Base-by-base conservation (phyloP, 1,140 invertebrate species). In the Pararge aegeria region DNA sequence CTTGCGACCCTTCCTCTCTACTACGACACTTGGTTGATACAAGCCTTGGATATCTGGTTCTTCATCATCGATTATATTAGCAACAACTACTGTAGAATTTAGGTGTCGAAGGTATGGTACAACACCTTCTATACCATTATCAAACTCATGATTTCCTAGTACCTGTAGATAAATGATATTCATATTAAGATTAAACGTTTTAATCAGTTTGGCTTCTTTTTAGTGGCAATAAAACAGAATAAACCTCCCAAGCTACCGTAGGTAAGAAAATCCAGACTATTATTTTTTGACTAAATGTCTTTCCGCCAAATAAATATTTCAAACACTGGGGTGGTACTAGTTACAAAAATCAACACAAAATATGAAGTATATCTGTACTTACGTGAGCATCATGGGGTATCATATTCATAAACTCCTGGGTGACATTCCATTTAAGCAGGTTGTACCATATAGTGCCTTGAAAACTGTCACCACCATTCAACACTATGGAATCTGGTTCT, bases 61-160 rank as follows among this genome's bases (percentile, higher is more conserved):
- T 7, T 92, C 74, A 21, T 89, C 90, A 12, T 92, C 92, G 68
- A 96, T 93, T 42, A 97, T 94, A 73, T 97, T 97, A 16, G 94
- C 92, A 7, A 94, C 93, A 0, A 97, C 83, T 13, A 96, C 91
- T 3, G 93, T 93, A 0, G 93, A 92, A 1, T 93, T 84, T 5
- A 96, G 77, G 24, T 87, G 83, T 74, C 93, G 72, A 5, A 97
- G 71, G 79, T 96, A 97, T 0, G 95, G 94, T 0, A 95, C 92
- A 0, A 96, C 72, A 1, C 95, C 96, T 54, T 88, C 91, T 0
- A 97, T 90, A 0, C 93, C 93, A 71, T 96, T 92, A 73, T 97
- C 96, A 77, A 98, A 98, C 75, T 98, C 96, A 75, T 98, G 96
- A 78, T 98, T 98, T 10, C 96, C 96, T 30, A 97, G 75, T 0